These are phyloP conservation scores for Loxodonta africana DNA, from an alignment of 2,113 vertebrate species.

Conservation along the genomic window DNA sequence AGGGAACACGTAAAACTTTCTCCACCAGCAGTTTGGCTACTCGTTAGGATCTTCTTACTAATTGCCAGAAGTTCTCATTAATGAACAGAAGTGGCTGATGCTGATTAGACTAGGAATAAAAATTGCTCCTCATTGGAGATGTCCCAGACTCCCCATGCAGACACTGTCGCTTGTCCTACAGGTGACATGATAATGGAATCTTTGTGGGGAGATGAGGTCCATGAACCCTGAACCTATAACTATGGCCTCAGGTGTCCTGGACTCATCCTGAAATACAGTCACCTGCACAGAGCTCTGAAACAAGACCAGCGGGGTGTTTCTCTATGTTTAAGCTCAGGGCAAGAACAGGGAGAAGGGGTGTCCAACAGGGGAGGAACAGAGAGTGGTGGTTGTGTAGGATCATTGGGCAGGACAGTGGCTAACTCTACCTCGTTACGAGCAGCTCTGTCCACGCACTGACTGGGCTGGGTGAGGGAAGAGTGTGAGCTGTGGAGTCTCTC, in stretches of 20 bases:
- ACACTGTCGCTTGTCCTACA: background rate
- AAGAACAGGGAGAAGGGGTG: background rate
- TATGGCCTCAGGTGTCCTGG: background rate
- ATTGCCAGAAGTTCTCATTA: background rate
- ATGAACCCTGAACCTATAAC: background rate
- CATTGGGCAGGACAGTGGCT: no score
- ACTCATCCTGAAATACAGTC: no score
- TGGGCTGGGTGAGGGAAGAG: no score
- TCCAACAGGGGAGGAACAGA: background rate
- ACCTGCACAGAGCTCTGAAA: background rate
- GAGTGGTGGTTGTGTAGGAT: background rate
- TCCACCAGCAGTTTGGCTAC: background rate
- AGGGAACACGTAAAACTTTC: background rate
- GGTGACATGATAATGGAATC: background rate
- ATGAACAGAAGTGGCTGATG: background rate
- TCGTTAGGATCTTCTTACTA: background rate
- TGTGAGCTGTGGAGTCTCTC: no score
- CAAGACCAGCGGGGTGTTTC: background rate
- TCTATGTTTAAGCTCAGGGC: background rate
- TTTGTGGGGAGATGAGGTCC: background rate
- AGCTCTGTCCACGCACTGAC: no score
- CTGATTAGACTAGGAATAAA: background rate
- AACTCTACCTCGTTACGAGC: no score
- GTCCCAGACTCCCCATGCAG: background rate
- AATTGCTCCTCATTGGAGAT: background rate